Base-by-base conservation (phyloP, 2,888 invertebrate species). In the Steinernema scapterisci region DNA sequence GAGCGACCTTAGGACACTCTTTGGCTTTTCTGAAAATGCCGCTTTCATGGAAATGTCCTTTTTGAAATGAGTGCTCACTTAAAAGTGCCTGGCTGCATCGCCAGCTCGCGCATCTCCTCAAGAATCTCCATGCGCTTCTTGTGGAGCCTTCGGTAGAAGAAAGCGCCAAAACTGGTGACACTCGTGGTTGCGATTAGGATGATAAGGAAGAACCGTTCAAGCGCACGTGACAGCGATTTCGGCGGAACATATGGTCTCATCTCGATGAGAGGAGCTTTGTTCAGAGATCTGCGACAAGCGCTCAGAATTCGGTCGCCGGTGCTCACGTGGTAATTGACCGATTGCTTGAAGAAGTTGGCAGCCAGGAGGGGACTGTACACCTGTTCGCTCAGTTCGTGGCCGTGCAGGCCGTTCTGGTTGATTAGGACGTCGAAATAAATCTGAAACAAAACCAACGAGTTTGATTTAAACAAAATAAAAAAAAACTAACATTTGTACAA, bases 131-230 rank as follows among this genome's bases (percentile, higher is more conserved):
- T 63, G 31, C 63, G 63, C 16, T 63, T 63, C 16, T 16, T 27
- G 31, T 63, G 31, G 1, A 63, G 27, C 38, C 25, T 63, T 31
- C 63, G 27, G 38, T 63, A 63, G 3, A 27, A 31, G 19, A 63
- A 63, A 6, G 63, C 63, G 16, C 63, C 63, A 27, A 27, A 6
- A 31, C 63, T n/a, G 16, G 63, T 63, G 31, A 63, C 63, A 63
- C 63, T 63, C 38, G 63, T 63, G 11, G 63, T 63, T 1, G 63
- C 63, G 16, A 63, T 63, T 21, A 63, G 63, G 16, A 63, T 63
- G 31, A 63, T 63, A 13, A 63, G 38, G 31, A 63, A 63, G 38
- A 63, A 63, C 9, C 63, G 27, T 13, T 63, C 63, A 16, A 63
- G 27, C 16, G 63, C 63, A 19, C 63, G 63, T 31, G 63, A 63